Conservation (phyloP, 2,797 vertebrate genomes). For the Threskiornis aethiopicus region DNA sequence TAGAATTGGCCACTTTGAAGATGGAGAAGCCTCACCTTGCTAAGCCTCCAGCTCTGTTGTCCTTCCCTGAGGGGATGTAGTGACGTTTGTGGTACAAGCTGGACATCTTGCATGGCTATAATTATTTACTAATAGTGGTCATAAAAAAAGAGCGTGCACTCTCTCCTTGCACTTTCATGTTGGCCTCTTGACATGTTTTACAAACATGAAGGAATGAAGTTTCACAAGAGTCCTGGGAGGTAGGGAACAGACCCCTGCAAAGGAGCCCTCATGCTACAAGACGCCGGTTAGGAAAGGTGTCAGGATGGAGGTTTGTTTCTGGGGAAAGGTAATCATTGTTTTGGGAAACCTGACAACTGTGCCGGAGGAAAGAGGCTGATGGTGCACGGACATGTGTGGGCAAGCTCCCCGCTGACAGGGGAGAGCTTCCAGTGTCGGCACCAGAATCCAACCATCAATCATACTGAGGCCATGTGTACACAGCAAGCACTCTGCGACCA, state of each 20-base stretch:
- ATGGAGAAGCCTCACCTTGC: background rate
- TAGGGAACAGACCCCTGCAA: background rate
- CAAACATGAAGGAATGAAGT: background rate
- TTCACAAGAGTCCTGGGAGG: background rate
- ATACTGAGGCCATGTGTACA: background rate
- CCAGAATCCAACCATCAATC: conserved; percentile 18
- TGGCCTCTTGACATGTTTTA: background rate
- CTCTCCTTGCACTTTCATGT: background rate
- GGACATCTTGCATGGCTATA: background rate
- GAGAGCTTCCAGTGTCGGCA: conserved; percentile 21
- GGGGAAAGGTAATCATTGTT: conserved; percentile 31
- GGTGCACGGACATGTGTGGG: background rate
- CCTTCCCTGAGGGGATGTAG: background rate
- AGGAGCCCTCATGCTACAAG: background rate
- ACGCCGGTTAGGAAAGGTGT: background rate
- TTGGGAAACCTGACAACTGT: conserved; percentile 21
- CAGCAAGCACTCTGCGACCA: background rate
- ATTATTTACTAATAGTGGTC: background rate
- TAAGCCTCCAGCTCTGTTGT: background rate
- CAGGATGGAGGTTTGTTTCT: background rate
- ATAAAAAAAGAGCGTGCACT: background rate
- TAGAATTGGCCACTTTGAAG: background rate
- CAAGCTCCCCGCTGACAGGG: background rate
- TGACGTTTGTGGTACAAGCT: background rate
- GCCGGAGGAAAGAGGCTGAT: conserved; percentile 24